These are phyloP conservation scores for Zele albiditarsus DNA, from an alignment of 2,888 invertebrate species.

Conservation along the genomic window DNA sequence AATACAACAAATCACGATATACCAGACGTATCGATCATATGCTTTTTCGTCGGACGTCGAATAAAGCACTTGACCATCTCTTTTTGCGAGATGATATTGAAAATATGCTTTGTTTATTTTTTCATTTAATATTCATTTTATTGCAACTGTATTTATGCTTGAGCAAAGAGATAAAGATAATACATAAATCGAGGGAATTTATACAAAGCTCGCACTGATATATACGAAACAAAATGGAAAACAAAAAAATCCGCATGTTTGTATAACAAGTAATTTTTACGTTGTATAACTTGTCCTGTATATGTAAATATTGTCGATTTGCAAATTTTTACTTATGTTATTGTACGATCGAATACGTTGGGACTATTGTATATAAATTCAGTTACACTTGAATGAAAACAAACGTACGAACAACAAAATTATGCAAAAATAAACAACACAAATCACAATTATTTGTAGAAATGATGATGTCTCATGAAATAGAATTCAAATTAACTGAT, in stretches of 20 bases:
- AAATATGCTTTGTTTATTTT: slow-evolving; percentile 5
- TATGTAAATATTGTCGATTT: slow-evolving; percentile 51
- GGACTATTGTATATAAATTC: slow-evolving; percentile 64
- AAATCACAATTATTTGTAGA: slow-evolving; percentile 68
- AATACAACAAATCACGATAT: slow-evolving; percentile 36
- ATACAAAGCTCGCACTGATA: slow-evolving; percentile 15
- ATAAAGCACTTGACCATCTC: slow-evolving; percentile 8
- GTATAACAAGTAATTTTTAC: slow-evolving; percentile 20
- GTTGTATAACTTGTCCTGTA: slow-evolving; percentile 34
- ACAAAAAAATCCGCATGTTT: slow-evolving; percentile 19
- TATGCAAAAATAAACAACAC: slow-evolving; percentile 54
- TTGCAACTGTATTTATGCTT: slow-evolving; percentile 13
- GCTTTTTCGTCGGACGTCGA: slow-evolving; percentile 20
- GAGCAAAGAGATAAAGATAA: background rate
- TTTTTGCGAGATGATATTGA: slow-evolving; percentile 19
- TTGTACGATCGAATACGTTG: slow-evolving; percentile 50
- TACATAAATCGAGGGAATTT: background rate
- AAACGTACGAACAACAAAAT: slow-evolving; percentile 51
- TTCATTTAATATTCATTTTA: slow-evolving; percentile 3
- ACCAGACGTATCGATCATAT: slow-evolving; percentile 42
- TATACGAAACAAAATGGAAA: background rate
- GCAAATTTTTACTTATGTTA: slow-evolving; percentile 50
- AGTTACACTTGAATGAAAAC: slow-evolving; percentile 58
- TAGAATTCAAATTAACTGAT: slow-evolving; percentile 65
- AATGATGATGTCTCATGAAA: slow-evolving; percentile 68